Evolutionary conservation across 2,113 vertebrate species (phyloP).

Genomic region (mouse (Mus musculus)): DNA sequence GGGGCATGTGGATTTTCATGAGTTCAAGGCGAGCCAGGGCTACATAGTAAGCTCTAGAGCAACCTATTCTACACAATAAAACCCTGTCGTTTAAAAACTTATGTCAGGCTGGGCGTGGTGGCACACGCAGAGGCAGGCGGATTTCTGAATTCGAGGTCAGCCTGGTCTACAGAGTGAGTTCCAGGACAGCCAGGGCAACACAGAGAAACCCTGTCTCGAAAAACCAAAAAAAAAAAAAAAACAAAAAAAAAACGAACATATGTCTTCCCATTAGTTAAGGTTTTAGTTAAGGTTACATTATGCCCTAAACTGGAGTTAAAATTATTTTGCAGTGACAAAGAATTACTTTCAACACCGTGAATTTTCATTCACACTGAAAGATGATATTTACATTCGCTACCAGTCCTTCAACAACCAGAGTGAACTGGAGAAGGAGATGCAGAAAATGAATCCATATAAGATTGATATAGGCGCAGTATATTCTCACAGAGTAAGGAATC

Average conservation of each 20-base stretch:
- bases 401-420: slow-evolving; percentile 93
- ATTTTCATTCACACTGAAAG: slow-evolving; percentile 97
- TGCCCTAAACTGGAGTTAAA: slow-evolving; percentile 48
- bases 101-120: neutral
- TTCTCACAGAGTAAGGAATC: slow-evolving; percentile 89
- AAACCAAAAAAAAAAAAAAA: too few species aligned
- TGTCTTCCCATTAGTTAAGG: neutral
- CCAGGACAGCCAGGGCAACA: too few species aligned
- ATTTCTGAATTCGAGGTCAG: too few species aligned
- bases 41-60: neutral
- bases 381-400: slow-evolving; percentile 97
- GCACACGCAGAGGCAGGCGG: too few species aligned
- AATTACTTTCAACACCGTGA: slow-evolving; percentile 97
- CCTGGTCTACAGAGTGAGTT: too few species aligned
- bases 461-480: slow-evolving; percentile 97
- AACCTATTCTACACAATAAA: neutral
- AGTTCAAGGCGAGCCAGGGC: neutral
- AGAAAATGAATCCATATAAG: slow-evolving; percentile 96
- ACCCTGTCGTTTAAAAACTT: neutral
- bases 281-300: slow-evolving; percentile 28
- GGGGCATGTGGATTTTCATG: neutral
- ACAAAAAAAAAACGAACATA: neutral
- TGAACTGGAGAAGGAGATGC: slow-evolving; percentile 97
- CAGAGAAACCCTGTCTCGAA: too few species aligned
- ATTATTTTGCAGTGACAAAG: slow-evolving; percentile 85